phyloP scores from a whole-genome alignment of 2,797 vertebrate species.

The Coracias cyanogaster region DNA sequence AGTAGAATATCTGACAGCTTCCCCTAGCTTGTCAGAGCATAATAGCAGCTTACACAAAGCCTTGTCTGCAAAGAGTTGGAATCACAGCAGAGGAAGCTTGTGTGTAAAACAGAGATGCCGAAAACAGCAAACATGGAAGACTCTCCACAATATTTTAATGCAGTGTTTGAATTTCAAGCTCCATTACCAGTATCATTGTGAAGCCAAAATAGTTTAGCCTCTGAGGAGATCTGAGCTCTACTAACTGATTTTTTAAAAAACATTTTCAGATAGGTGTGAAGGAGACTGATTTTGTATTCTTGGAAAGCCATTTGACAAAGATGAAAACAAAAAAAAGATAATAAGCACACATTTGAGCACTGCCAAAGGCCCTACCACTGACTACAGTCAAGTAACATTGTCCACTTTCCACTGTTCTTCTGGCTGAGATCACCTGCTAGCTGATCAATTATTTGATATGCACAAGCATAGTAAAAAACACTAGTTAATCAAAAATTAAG shows the following conservation, averaged over 20 bases:
- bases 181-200: background rate
- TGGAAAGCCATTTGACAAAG: background rate
- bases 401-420: background rate
- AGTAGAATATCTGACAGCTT: constrained; percentile 42
- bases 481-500: background rate
- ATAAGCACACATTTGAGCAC: background rate
- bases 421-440: background rate
- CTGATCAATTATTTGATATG: background rate
- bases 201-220: background rate
- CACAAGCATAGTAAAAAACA: background rate
- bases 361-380: background rate
- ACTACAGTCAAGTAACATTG: background rate
- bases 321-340: background rate
- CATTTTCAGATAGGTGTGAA: background rate
- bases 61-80: background rate
- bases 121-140: background rate
- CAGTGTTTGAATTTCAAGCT: constrained; percentile 3
- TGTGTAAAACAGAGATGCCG: background rate
- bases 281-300: background rate
- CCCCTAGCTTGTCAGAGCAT: constrained; percentile 2
- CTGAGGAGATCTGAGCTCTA: background rate
- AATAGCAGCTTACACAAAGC: constrained; percentile 24
- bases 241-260: background rate
- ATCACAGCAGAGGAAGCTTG: background rate
- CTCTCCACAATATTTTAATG: background rate